phyloP scores from a whole-genome alignment of 2,797 vertebrate genomes.

The Rachycentron canadum region DNA sequence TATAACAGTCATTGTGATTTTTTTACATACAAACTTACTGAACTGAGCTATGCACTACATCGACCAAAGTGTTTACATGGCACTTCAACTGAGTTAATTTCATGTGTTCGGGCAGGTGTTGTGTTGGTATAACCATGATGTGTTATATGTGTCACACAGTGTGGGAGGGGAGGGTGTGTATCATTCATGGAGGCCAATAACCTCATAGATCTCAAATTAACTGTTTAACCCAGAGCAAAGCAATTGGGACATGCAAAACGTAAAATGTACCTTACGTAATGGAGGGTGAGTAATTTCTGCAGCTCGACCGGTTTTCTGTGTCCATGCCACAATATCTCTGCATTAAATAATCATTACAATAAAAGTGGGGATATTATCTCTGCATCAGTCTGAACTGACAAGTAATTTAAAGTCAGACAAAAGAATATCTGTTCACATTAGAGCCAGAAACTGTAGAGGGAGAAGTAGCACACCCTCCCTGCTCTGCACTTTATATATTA shows the following conservation, averaged over 20 bases:
- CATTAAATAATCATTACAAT: background rate
- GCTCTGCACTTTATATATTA: constrained; percentile 2
- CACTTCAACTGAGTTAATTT: too few relatives aligned
- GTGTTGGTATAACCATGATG: too few relatives aligned
- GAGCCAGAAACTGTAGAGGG: background rate
- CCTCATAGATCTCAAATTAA: background rate
- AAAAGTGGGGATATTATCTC: background rate
- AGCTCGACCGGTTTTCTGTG: background rate
- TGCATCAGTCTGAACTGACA: background rate
- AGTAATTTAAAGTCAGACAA: constrained; percentile 10
- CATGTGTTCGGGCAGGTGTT: background rate
- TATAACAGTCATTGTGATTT: too few relatives aligned
- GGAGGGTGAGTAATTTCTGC: background rate
- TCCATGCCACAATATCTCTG: background rate
- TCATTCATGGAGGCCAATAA: background rate
- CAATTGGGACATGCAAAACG: background rate
- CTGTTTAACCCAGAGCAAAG: background rate
- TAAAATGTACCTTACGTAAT: background rate
- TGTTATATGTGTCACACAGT: background rate
- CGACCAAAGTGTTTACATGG: too few relatives aligned
- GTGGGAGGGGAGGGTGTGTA: background rate
- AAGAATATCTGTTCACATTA: constrained; percentile 14
- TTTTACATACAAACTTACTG: too few relatives aligned
- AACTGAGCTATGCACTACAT: too few relatives aligned
- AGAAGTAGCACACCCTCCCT: background rate